phyloP scores from a whole-genome alignment of 2,113 vertebrate genomes.

The Odontophorus gujanensis region DNA sequence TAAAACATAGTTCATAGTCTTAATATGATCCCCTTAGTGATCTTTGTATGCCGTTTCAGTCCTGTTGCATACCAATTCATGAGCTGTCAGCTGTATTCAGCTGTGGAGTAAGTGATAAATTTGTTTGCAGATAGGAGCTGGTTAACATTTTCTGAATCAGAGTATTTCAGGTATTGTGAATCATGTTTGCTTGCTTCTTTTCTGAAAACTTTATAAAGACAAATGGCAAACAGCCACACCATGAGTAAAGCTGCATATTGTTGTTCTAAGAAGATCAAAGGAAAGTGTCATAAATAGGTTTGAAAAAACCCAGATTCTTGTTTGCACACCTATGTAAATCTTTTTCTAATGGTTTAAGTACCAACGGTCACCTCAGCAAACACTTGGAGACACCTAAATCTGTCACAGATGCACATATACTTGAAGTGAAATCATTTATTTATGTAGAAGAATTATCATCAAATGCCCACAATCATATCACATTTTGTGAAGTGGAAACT shows the following conservation, averaged over 20 bases:
- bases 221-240: conserved; percentile 11
- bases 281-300: not conserved
- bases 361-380: not conserved
- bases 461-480: not conserved
- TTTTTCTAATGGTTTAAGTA: not conserved
- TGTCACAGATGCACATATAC: not conserved
- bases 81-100: not conserved
- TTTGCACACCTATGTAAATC: conserved; percentile 44
- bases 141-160: conserved; percentile 20
- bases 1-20: not conserved
- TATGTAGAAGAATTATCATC: not conserved
- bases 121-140: conserved; percentile 7
- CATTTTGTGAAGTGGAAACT: not conserved
- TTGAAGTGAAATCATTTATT: not conserved
- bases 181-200: conserved; percentile 9
- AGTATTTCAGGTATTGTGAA: not conserved
- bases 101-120: not conserved
- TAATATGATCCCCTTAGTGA: not conserved
- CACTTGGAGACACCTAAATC: not conserved
- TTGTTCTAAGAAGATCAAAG: conserved; percentile 12
- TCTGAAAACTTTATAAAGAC: conserved; percentile 26
- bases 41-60: not conserved
- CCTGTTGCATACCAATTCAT: not conserved
- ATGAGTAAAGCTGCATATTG: not conserved
- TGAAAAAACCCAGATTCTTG: not conserved